Conservation (phyloP, 2,888 invertebrate genomes). For the Agapostemon virescens region DNA sequence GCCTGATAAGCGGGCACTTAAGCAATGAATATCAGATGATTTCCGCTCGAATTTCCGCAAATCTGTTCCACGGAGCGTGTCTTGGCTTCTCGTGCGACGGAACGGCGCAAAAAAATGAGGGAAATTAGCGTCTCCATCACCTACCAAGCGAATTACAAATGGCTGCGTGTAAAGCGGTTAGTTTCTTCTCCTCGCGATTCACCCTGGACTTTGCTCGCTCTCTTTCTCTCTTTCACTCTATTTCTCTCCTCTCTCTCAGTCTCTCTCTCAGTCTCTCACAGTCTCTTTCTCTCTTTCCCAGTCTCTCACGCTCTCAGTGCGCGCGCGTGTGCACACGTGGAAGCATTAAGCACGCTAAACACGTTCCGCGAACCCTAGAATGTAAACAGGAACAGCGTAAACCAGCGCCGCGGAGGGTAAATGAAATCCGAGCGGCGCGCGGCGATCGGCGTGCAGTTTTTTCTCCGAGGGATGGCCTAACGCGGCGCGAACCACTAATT, state of each 20-base stretch:
- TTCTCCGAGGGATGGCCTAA: conserved; percentile 36
- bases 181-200: not conserved
- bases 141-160: conserved; percentile 16
- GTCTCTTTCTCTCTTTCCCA: not conserved
- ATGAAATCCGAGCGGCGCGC: conserved; percentile 42
- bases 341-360: conserved; percentile 22
- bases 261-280: too few relatives aligned
- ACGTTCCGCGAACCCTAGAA: conserved; percentile 11
- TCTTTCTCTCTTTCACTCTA: not conserved
- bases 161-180: not conserved
- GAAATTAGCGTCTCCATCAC: conserved; percentile 3
- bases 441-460: conserved; percentile 38
- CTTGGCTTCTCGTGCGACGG: not conserved
- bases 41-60: conserved; percentile 8
- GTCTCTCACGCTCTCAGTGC: too few relatives aligned
- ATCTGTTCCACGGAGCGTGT: not conserved
- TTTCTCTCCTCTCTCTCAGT: too few relatives aligned
- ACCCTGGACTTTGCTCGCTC: not conserved
- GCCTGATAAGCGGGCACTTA: not conserved
- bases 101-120: not conserved
- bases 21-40: conserved; percentile 5
- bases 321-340: not conserved
- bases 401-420: conserved; percentile 36
- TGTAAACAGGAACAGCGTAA: conserved; percentile 37
- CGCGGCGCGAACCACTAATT: conserved; percentile 60